phyloP scores from a whole-genome alignment of 1,140 invertebrate species.

The Euglossa dilemma region DNA sequence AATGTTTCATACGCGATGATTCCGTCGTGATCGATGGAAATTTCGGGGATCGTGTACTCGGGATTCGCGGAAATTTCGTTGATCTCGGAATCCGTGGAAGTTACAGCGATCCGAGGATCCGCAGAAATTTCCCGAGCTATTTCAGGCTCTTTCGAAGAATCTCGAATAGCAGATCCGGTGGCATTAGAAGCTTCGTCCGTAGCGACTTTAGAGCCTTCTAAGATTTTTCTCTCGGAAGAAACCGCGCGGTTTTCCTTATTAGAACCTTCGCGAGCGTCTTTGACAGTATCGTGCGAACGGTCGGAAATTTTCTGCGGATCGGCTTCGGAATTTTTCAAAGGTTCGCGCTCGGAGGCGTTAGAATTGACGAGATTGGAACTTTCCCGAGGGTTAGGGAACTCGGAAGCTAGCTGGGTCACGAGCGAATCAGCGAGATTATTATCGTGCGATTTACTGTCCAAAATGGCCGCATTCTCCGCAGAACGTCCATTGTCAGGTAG shows the following conservation, averaged over 20 bases:
- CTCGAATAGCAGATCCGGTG: neutral
- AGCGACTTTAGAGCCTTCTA: no score
- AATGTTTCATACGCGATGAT: no score
- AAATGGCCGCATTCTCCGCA: neutral
- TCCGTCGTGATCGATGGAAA: neutral
- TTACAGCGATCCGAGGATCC: neutral
- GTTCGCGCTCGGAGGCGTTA: no score
- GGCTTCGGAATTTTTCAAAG: neutral
- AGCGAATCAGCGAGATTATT: constrained; percentile 16
- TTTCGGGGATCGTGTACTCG: neutral
- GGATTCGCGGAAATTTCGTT: neutral
- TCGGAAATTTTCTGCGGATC: neutral
- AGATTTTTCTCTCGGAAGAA: neutral
- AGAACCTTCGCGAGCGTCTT: neutral
- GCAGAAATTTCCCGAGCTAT: neutral
- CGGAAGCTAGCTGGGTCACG: neutral
- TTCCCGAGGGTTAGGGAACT: neutral
- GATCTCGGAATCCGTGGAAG: neutral
- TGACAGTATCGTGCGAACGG: neutral
- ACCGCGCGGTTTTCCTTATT: no score
- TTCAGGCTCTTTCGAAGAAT: neutral
- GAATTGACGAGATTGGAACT: neutral
- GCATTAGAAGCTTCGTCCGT: neutral
- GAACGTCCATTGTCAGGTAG: neutral
- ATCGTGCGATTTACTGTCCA: neutral